Evolutionary conservation across 1,140 invertebrate species (phyloP), one percentile per base, ranked within the genome.

Genomic region (Myzus persicae): DNA sequence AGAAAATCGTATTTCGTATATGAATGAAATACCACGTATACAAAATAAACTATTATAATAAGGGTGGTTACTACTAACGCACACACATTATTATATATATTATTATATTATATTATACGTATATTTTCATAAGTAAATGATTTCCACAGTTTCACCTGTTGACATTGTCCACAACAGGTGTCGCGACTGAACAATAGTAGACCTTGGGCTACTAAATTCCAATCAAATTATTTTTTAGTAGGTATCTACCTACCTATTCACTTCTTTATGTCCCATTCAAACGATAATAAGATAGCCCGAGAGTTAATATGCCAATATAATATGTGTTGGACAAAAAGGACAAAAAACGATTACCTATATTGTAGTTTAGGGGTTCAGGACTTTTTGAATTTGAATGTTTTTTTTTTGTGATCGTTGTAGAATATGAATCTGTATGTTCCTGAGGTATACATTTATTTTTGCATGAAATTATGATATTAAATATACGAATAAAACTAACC

Each of bases 141-240:
- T 93, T 93, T 93, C 26, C 91, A 85, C 91, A 85, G 91, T 93
- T 93, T 93, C 91, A 93, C 91, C 91, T 93, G 91, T 93, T 93
- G 91, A 93, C 91, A 85, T 54, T 93, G 81, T 93, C 54, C 91
- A 93, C 91, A 93, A 93, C 91, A 93, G 91, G 91, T 93, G 91
- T 93, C 91, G 81, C 76, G 91, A 93, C 24, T 40, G 91, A 93
- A 93, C 91, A 93, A 93, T 93, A 93, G 76, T 40, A 92, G 59
- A 92, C 91, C 91, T 92, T 82, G 91, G 91, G 67, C 91, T 92
- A 92, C 76, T 92, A 92, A 82, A 92, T 92, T 92, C 91, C 91
- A 92, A 92, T 92, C 91, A 92, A 82, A n/a, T 82, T 48, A 51
- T 92, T 67, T 89, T 89, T 88, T 31, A 51, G 48, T 51, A 51